A percentile compares a stretch with the other conserved stretches of the same genome.
Conservation (phyloP, 2,113 vertebrate genomes). For the Danionella cerebrum region DNA sequence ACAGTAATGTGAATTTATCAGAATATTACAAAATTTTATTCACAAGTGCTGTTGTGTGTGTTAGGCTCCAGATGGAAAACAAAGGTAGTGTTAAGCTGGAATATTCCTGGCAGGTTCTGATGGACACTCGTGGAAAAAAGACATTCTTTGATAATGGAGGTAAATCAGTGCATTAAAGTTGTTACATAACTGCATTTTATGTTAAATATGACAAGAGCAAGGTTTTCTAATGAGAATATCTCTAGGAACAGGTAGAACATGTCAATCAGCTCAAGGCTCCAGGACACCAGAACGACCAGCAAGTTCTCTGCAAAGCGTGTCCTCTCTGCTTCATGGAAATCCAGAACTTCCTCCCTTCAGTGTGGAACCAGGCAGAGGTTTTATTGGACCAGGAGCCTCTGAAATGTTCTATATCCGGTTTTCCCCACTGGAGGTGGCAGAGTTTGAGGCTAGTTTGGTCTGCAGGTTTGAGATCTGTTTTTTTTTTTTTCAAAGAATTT, state of each 20-base stretch:
- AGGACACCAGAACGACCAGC: constrained; percentile 21
- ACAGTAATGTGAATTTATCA: not conserved
- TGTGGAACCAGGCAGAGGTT: constrained; percentile 65
- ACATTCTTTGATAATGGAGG: constrained; percentile 41
- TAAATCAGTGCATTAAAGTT: constrained; percentile 19
- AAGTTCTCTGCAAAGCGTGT: constrained; percentile 38
- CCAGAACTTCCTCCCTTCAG: constrained; percentile 49
- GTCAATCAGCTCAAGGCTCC: constrained; percentile 31
- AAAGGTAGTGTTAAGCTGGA: constrained; percentile 66
- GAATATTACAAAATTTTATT: not conserved
- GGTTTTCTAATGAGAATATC: not conserved
- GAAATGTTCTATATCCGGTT: constrained; percentile 72
- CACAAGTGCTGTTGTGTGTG: not conserved
- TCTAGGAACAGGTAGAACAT: constrained; percentile 22
- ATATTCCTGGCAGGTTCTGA: constrained; percentile 64
- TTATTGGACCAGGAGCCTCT: constrained; percentile 53
- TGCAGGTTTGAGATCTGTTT: constrained; percentile 90
- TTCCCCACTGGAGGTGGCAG: constrained; percentile 61
- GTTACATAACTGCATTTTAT: not conserved
- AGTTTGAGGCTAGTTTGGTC: constrained; percentile 63
- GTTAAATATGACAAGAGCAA: not conserved
- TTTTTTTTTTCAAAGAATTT: not conserved
- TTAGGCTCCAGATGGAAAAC: constrained; percentile 65
- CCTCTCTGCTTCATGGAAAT: constrained; percentile 16
- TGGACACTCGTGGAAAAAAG: constrained; percentile 41